Evolutionary conservation across 1,140 invertebrate species (phyloP), one percentile per base, ranked within the genome.

Genomic region (Habropoda laboriosa): DNA sequence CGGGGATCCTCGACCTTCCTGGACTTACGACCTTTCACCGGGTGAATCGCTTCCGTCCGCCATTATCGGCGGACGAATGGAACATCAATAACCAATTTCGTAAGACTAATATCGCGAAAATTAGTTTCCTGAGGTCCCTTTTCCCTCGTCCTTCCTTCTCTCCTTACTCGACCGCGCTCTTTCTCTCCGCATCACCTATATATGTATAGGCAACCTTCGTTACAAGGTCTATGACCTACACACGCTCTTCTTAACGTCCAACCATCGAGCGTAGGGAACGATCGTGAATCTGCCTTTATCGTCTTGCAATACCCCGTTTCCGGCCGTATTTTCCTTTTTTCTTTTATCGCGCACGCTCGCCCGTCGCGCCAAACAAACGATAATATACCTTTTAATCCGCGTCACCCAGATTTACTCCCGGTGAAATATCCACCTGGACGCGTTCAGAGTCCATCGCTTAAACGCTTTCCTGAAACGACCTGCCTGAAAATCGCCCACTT

Each of bases 51-150:
- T 85, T 87, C 84, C 79, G 77, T 64, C 47, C 71, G 75, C 86
- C 79, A 87, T 87, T 87, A 87, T 85, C 78, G 86, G 74, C 72
- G 61, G 80, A 86, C 86, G 87, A 89, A 89, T 85, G 82, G 89
- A 89, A 89, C 89, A 91, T 90, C 90, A 89, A 91, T 91, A 91
- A 91, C 88, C 90, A 91, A 91, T 91, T 91, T 90, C 85, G 80
- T 89, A 91, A 91, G 90, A 89, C 89, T 90, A 91, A 91, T 91
- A 91, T 90, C 88, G 89, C 86, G 89, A 91, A 91, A 91, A 91
- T 91, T 91, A 91, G 89, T 91, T 91, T 90, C 85, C 66, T 61
- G 67, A 61, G 64, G 60, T 71, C 63, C 80, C 60, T 78, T 68
- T 60, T 70, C 60, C 71, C 32, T 63, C 40, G 49, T 67, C 51